Percentiles rank a stretch among this genome's conserved stretches.
phyloP scores from a whole-genome alignment of 2,113 vertebrate species.

The Indicator indicator region DNA sequence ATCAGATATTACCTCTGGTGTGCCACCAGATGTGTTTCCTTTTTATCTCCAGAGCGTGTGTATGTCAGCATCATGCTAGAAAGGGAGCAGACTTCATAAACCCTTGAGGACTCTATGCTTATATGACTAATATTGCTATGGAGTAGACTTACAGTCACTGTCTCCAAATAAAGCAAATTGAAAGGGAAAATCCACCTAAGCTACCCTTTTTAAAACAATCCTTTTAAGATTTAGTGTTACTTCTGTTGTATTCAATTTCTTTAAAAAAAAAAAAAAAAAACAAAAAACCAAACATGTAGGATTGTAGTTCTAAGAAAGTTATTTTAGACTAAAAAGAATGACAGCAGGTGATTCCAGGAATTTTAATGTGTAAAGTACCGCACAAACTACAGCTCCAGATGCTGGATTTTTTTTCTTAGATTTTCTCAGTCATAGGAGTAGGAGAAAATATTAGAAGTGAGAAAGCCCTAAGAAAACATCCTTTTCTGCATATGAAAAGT shows the following conservation, averaged over 20 bases:
- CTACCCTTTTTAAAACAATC: background rate
- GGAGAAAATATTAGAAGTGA: background rate
- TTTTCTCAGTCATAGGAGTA: background rate
- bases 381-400: constrained; percentile 20
- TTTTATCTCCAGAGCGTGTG: background rate
- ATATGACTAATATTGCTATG: background rate
- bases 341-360: background rate
- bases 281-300: background rate
- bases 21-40: background rate
- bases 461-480: background rate
- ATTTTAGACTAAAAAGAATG: background rate
- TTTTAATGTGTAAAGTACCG: background rate
- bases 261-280: background rate
- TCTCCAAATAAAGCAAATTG: constrained; percentile 1
- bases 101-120: background rate
- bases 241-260: background rate
- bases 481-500: background rate
- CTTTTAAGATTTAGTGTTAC: background rate
- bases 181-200: background rate
- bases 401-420: background rate
- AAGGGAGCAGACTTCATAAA: background rate
- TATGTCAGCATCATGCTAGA: fast-evolving
- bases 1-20: background rate
- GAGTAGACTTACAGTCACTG: background rate
- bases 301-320: background rate